Evolutionary conservation across 30 jellyfish, hydroid and myxozoan species (phyloP).

Genomic region (Turritopsis dohrnii): DNA sequence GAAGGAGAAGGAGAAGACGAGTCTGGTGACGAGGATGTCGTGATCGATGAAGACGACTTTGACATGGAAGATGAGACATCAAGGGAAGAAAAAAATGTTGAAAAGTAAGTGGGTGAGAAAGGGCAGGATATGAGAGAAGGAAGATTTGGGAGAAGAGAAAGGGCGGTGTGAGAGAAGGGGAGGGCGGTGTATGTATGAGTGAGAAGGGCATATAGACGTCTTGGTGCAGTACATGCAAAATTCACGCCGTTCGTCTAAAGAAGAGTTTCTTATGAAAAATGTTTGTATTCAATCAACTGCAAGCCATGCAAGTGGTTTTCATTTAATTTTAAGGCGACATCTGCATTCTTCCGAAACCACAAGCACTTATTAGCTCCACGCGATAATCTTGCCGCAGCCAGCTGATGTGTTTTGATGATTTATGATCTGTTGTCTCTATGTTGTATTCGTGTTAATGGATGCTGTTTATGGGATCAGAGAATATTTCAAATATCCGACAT

Average conservation of each 20-base stretch:
- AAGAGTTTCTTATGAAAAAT: no score
- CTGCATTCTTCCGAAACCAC: no score
- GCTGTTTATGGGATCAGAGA: background rate
- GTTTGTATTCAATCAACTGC: no score
- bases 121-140: background rate
- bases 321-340: no score
- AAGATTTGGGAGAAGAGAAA: no score
- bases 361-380: no score
- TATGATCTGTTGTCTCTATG: background rate
- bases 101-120: conserved; percentile 22
- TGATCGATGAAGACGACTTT: conserved; percentile 15
- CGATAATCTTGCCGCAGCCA: no score
- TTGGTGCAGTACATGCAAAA: no score
- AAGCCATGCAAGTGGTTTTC: no score
- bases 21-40: conserved; percentile 30
- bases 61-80: conserved; percentile 26
- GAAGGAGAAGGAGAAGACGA: conserved; percentile 20
- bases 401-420: background rate
- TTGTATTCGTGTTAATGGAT: background rate
- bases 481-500: background rate
- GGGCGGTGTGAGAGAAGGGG: background rate
- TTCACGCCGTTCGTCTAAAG: no score
- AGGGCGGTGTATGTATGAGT: no score
- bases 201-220: no score
- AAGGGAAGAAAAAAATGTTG: conserved; percentile 16